Conservation (phyloP, 1,140 invertebrate genomes). For the Battus philenor region DNA sequence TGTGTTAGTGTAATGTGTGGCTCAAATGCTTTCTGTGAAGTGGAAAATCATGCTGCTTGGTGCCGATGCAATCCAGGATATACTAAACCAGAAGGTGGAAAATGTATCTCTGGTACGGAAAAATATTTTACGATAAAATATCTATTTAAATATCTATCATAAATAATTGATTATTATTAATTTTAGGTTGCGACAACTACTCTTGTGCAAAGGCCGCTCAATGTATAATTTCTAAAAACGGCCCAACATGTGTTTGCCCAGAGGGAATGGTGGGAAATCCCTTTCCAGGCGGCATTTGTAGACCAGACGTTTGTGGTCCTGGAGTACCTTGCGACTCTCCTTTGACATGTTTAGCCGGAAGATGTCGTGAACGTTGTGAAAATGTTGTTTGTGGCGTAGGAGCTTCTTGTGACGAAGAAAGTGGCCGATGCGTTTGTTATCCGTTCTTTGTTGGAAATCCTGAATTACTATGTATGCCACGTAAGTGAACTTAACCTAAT, state of each 20-base stretch:
- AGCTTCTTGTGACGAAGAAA: slow-evolving; percentile 85
- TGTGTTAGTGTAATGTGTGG: slow-evolving; percentile 88
- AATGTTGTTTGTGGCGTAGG: slow-evolving; percentile 86
- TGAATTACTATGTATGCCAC: slow-evolving; percentile 92
- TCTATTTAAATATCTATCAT: too few species aligned
- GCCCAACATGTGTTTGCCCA: slow-evolving; percentile 91
- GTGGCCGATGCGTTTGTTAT: slow-evolving; percentile 90
- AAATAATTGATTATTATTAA: too few species aligned
- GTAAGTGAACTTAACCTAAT: slow-evolving; percentile 77
- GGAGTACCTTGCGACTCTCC: slow-evolving; percentile 85
- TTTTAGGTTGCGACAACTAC: slow-evolving; percentile 85
- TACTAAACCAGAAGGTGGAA: slow-evolving; percentile 83
- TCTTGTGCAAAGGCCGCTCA: slow-evolving; percentile 89
- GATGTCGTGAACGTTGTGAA: slow-evolving; percentile 91
- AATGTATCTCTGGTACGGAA: slow-evolving; percentile 86
- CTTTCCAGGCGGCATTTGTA: slow-evolving; percentile 90
- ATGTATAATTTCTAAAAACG: slow-evolving; percentile 89
- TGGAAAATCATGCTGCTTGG: slow-evolving; percentile 91
- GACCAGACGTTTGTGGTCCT: slow-evolving; percentile 86
- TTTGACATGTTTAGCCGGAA: slow-evolving; percentile 88
- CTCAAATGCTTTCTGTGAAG: slow-evolving; percentile 89
- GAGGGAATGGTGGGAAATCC: slow-evolving; percentile 92
- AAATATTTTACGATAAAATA: slow-evolving; percentile 19
- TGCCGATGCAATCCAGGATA: slow-evolving; percentile 91
- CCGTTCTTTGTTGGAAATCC: slow-evolving; percentile 92